phyloP scores from a whole-genome alignment of 2,113 vertebrate genomes.

The Chaetodon trifascialis region DNA sequence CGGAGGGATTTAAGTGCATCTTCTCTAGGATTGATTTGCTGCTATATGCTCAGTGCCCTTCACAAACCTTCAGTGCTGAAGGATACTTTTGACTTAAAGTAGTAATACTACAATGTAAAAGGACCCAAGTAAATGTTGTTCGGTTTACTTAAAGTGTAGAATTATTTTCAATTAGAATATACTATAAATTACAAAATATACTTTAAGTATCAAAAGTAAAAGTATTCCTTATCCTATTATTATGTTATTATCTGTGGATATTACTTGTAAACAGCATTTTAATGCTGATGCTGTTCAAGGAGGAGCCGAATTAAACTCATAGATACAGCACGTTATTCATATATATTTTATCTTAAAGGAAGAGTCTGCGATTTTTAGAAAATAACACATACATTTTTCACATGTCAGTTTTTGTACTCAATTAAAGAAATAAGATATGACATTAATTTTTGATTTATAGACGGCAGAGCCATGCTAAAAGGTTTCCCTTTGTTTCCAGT shows the following conservation, averaged over 20 bases:
- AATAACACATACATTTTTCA: not conserved
- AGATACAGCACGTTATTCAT: not conserved
- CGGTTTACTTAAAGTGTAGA: not conserved
- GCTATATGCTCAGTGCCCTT: constrained; percentile 35
- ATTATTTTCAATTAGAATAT: not conserved
- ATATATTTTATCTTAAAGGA: not conserved
- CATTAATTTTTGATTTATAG: no score
- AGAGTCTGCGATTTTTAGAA: not conserved
- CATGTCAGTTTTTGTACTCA: not conserved
- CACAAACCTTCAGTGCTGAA: constrained; percentile 5
- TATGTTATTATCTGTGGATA: not conserved
- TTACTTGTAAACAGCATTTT: no score
- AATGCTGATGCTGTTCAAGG: not conserved
- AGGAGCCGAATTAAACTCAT: not conserved
- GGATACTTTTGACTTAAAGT: not conserved
- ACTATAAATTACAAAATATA: not conserved
- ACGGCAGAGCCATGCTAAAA: no score
- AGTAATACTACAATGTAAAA: not conserved
- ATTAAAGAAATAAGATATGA: no score
- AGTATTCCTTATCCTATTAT: not conserved
- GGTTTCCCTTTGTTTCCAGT: no score
- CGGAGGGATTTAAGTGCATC: constrained; percentile 61
- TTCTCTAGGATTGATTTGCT: constrained; percentile 58
- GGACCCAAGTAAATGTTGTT: not conserved
- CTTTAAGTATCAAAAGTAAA: not conserved